A percentile compares a stretch with the other conserved stretches of the same genome.
phyloP scores from a whole-genome alignment of 2,888 invertebrate genomes.

The Dryococelus australis region DNA sequence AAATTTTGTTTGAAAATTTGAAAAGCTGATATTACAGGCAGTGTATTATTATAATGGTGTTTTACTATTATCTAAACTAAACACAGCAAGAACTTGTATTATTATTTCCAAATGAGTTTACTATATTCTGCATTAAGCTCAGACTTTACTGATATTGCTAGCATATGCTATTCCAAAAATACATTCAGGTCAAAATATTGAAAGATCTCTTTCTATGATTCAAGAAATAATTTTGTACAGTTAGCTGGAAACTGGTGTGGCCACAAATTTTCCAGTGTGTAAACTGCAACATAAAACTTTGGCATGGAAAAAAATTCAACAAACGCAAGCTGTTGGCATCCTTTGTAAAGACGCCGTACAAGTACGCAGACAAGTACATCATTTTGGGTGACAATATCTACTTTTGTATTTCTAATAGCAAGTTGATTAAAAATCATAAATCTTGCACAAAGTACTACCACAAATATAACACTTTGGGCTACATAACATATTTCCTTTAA shows the following conservation, averaged over 20 bases:
- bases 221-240: neutral
- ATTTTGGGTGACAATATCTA: too few species aligned
- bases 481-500: too few species aligned
- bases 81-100: neutral
- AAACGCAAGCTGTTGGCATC: too few species aligned
- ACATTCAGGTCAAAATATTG: neutral
- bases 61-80: neutral
- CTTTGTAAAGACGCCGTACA: too few species aligned
- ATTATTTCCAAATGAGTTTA: neutral
- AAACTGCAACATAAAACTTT: too few species aligned
- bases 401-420: too few species aligned
- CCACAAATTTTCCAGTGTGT: neutral
- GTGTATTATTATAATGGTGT: constrained; percentile 7
- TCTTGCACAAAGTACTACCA: too few species aligned
- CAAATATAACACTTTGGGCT: too few species aligned
- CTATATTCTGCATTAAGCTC: neutral
- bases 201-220: neutral
- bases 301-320: too few species aligned
- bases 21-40: neutral
- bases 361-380: too few species aligned
- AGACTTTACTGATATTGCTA: neutral
- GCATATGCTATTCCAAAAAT: neutral
- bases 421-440: too few species aligned
- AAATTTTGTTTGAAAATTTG: neutral
- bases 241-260: neutral